phyloP scores from a whole-genome alignment of 2,888 invertebrate genomes.

The Melolontha melolontha region DNA sequence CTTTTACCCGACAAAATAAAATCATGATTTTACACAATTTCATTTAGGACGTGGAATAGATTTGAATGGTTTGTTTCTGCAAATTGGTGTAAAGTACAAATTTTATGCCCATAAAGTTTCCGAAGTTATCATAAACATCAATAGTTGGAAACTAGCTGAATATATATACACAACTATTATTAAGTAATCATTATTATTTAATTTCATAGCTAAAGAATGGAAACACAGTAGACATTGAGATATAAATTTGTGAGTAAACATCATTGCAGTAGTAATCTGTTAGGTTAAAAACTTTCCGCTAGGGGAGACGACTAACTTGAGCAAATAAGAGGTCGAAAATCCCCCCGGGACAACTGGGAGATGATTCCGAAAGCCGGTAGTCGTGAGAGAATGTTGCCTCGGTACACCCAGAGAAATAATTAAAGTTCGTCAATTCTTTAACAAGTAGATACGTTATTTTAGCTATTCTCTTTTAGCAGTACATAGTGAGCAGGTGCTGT shows the following conservation, averaged over 20 bases:
- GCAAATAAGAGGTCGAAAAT: conserved; percentile 15
- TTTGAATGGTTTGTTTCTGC: too few species aligned
- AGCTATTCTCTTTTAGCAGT: conserved; percentile 1
- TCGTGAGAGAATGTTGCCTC: conserved; percentile 14
- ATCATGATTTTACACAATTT: too few species aligned
- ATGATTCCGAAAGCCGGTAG: conserved; percentile 17
- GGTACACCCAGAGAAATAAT: conserved; percentile 13
- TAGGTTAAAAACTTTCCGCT: conserved; percentile 6
- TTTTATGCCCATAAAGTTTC: too few species aligned
- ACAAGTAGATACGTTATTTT: conserved; percentile 6
- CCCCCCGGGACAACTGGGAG: conserved; percentile 5
- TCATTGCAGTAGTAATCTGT: conserved; percentile 9
- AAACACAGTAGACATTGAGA: too few species aligned
- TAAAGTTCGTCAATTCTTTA: conserved; percentile 16
- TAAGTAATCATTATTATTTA: too few species aligned
- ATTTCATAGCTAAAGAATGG: too few species aligned
- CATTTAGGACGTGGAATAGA: too few species aligned
- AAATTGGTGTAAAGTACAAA: too few species aligned
- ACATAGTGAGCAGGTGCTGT: neutral
- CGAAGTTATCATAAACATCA: too few species aligned
- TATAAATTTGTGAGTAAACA: neutral
- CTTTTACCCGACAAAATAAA: too few species aligned
- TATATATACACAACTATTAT: too few species aligned
- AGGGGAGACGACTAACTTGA: conserved; percentile 11
- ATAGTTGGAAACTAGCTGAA: too few species aligned